Evolutionary conservation across 2,797 vertebrate genomes (phyloP).

Genomic region (Sandelia bainsii): DNA sequence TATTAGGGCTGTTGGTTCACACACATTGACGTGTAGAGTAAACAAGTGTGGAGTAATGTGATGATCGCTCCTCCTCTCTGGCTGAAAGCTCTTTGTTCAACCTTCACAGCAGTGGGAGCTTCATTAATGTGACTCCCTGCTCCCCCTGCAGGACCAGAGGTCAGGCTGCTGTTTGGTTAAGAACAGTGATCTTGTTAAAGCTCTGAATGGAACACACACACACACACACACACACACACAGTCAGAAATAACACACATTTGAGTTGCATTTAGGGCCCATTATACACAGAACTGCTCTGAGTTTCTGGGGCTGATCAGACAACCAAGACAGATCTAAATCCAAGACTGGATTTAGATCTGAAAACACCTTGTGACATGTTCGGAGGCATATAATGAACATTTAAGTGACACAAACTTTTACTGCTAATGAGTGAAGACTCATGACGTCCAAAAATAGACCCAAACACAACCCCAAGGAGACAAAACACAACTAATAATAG

Average conservation of each 20-base stretch:
- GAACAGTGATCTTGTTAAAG: constrained; percentile 82
- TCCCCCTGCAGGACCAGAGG: constrained; percentile 67
- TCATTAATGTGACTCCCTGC: constrained; percentile 10
- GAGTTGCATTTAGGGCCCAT: neutral
- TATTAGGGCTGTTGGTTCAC: neutral
- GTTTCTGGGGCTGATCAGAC: neutral
- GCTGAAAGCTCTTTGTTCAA: neutral
- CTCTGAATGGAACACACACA: constrained; percentile 77
- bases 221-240: constrained; percentile 29
- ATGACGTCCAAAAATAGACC: too few relatives aligned
- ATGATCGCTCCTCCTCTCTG: constrained; percentile 4
- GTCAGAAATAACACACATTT: constrained; percentile 14
- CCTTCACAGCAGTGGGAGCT: constrained; percentile 3
- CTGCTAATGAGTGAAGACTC: too few relatives aligned
- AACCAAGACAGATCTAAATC: too few relatives aligned
- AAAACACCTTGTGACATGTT: too few relatives aligned
- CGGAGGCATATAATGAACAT: too few relatives aligned
- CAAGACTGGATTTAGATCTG: neutral
- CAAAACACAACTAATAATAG: too few relatives aligned
- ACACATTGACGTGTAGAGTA: neutral
- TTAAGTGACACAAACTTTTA: too few relatives aligned
- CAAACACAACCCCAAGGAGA: too few relatives aligned
- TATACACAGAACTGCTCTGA: neutral
- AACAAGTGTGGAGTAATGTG: neutral
- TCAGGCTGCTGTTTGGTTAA: constrained; percentile 84